These are phyloP conservation scores for Oenanthe oenanthe DNA, from an alignment of 2,113 vertebrate genomes.

Conservation along the genomic window DNA sequence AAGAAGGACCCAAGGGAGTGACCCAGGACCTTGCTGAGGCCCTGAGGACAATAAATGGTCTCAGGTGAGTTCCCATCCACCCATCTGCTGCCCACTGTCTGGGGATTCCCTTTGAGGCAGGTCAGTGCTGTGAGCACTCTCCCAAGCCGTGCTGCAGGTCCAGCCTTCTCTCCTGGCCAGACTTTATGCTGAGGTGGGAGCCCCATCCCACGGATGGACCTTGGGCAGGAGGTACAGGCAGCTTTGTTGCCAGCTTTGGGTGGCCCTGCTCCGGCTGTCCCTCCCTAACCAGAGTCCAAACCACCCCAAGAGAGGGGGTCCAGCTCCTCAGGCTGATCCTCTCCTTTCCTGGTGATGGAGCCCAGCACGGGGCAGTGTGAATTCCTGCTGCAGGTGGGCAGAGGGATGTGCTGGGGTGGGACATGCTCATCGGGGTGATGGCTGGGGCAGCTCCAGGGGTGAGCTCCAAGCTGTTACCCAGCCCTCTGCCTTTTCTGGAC, in stretches of 20 bases:
- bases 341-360: background rate
- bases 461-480: background rate
- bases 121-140: accelerated
- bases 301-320: background rate
- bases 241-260: background rate
- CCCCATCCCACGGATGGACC: background rate
- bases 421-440: background rate
- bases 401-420: background rate
- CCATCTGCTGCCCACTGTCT: accelerated
- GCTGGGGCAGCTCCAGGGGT: background rate
- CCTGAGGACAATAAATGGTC: background rate
- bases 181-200: background rate
- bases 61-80: background rate
- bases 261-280: background rate
- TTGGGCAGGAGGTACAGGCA: background rate
- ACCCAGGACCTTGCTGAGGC: background rate
- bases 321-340: background rate
- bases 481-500: background rate
- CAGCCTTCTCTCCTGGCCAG: background rate
- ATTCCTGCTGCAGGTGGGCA: accelerated
- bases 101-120: background rate
- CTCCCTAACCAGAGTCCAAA: background rate
- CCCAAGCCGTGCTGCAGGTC: background rate
- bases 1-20: background rate
- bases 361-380: accelerated